These are phyloP conservation scores for Leptinotarsa texana DNA, from an alignment of 1,140 invertebrate species.

Conservation along the genomic window DNA sequence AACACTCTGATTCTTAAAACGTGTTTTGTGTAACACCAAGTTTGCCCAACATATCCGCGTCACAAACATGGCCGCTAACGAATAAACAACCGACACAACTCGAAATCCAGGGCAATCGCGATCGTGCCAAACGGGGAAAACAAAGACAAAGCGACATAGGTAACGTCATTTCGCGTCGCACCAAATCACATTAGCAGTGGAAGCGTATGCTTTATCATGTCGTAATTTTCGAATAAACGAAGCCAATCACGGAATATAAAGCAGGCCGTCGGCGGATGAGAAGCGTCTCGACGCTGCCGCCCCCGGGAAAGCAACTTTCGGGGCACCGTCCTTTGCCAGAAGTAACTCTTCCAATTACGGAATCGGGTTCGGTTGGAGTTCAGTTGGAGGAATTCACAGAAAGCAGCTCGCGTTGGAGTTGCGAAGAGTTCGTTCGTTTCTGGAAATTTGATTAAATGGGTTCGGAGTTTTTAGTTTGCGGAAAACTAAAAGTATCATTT, in stretches of 20 bases:
- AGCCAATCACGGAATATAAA: constrained; percentile 41
- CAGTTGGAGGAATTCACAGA: too few relatives aligned
- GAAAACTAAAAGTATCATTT: too few relatives aligned
- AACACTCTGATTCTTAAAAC: too few relatives aligned
- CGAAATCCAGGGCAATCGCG: not conserved
- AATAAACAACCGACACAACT: not conserved
- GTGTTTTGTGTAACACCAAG: too few relatives aligned
- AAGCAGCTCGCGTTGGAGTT: too few relatives aligned
- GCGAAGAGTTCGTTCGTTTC: too few relatives aligned
- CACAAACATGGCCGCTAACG: too few relatives aligned
- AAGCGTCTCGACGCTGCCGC: not conserved
- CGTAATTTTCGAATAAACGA: constrained; percentile 44
- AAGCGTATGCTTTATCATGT: constrained; percentile 39
- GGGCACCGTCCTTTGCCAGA: not conserved
- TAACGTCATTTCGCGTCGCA: constrained; percentile 15
- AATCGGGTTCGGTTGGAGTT: not conserved
- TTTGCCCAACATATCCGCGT: too few relatives aligned
- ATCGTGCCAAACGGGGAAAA: not conserved
- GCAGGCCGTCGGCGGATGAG: constrained; percentile 14
- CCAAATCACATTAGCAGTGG: constrained; percentile 24
- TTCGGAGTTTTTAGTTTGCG: too few relatives aligned
- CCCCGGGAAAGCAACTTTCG: not conserved
- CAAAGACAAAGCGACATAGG: constrained; percentile 27
- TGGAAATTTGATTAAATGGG: too few relatives aligned
- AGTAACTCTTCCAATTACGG: constrained; percentile 1